phyloP scores from a whole-genome alignment of 1,140 invertebrate genomes.

The Drosophila pandora region DNA sequence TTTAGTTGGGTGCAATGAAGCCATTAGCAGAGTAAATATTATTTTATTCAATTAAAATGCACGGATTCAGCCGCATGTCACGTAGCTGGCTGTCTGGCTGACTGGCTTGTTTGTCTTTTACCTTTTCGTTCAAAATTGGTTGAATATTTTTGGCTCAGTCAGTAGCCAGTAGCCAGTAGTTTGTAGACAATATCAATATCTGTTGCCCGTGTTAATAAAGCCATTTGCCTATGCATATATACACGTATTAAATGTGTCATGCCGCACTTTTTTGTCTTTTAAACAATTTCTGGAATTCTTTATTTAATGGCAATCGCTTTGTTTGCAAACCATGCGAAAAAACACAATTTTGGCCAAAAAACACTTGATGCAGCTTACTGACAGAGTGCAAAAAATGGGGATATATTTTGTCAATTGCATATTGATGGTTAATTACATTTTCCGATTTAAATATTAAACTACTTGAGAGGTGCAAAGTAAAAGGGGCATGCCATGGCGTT shows the following conservation, averaged over 20 bases:
- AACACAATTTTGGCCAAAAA: constrained; percentile 24
- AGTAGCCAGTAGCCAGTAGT: background rate
- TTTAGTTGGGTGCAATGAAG: constrained; percentile 58
- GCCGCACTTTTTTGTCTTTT: constrained; percentile 8
- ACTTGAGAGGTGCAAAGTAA: constrained; percentile 4
- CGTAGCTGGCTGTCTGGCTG: constrained; percentile 32
- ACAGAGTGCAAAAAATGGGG: constrained; percentile 14
- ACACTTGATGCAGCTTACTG: background rate
- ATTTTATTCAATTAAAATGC: constrained; percentile 80
- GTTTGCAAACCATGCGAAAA: constrained; percentile 7
- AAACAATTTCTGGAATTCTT: constrained; percentile 31
- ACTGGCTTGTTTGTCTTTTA: constrained; percentile 17
- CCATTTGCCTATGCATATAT: constrained; percentile 71
- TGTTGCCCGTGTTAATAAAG: constrained; percentile 61
- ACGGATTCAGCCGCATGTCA: constrained; percentile 61
- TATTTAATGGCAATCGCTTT: constrained; percentile 60
- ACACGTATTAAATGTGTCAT: constrained; percentile 56
- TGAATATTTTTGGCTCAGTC: constrained; percentile 41
- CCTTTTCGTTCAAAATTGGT: constrained; percentile 39
- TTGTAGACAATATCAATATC: constrained; percentile 34
- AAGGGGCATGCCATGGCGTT: constrained; percentile 9
- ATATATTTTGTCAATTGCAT: constrained; percentile 44
- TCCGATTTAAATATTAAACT: constrained; percentile 45
- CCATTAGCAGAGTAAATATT: constrained; percentile 78
- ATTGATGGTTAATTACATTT: constrained; percentile 54